phyloP scores from a whole-genome alignment of 1,140 invertebrate species.

The Ladona fulva region DNA sequence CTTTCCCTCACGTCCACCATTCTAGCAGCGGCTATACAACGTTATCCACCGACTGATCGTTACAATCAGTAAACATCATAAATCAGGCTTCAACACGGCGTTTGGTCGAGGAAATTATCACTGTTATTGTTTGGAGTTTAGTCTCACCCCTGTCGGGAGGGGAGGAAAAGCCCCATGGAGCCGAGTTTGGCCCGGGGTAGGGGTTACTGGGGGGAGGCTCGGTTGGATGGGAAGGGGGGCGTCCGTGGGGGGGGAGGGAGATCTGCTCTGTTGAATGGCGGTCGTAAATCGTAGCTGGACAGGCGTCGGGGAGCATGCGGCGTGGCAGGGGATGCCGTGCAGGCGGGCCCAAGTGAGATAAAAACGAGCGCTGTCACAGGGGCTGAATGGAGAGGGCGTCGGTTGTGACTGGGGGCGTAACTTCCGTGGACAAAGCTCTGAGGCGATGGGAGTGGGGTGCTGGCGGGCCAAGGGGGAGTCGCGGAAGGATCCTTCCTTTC shows the following conservation, averaged over 20 bases:
- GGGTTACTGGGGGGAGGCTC: not conserved
- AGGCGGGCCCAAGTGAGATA: not conserved
- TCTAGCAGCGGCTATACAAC: not conserved
- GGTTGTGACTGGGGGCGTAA: not conserved
- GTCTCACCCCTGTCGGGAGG: not conserved
- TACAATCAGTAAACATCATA: conserved; percentile 2
- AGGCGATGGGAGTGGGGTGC: not conserved
- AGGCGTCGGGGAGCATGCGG: not conserved
- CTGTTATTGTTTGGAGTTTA: conserved; percentile 6
- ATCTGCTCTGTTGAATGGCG: conserved; percentile 1
- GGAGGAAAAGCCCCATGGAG: too few relatives aligned
- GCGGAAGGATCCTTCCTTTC: not conserved
- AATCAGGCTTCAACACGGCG: conserved; percentile 6
- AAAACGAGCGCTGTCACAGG: not conserved
- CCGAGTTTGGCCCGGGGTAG: not conserved
- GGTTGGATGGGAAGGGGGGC: not conserved
- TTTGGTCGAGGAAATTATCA: conserved; percentile 1
- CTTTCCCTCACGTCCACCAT: not conserved
- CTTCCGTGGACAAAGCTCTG: not conserved
- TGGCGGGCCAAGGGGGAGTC: not conserved
- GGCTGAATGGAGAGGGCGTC: not conserved
- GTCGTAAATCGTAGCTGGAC: not conserved
- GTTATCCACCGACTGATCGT: conserved; percentile 3
- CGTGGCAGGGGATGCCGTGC: not conserved
- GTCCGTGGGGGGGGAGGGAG: not conserved